These are phyloP conservation scores for Drosophila siamana DNA, from an alignment of 2,888 invertebrate species.

Conservation along the genomic window DNA sequence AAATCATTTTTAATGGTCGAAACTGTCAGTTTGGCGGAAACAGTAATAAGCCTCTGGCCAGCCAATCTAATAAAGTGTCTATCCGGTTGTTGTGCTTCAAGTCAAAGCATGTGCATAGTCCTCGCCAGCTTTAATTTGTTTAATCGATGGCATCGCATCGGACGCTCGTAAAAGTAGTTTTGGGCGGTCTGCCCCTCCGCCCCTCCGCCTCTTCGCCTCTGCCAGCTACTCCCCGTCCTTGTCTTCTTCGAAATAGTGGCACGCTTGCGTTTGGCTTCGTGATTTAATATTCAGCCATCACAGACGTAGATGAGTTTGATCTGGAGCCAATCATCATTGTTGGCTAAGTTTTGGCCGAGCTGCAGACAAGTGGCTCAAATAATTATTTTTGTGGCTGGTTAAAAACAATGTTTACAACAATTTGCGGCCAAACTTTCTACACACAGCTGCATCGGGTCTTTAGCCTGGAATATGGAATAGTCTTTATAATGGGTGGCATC, in stretches of 20 bases:
- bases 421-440: slow-evolving; percentile 61
- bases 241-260: slow-evolving; percentile 18
- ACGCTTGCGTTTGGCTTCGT: slow-evolving; percentile 54
- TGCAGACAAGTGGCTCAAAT: slow-evolving; percentile 29
- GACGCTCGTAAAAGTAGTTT: slow-evolving; percentile 63
- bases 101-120: slow-evolving; percentile 34
- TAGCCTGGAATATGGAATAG: background rate
- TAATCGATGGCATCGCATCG: slow-evolving; percentile 55
- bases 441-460: slow-evolving; percentile 27
- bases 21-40: slow-evolving; percentile 37
- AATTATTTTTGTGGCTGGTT: slow-evolving; percentile 43
- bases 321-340: slow-evolving; percentile 53
- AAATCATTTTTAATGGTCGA: slow-evolving; percentile 20
- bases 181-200: slow-evolving; percentile 36
- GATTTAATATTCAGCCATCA: slow-evolving; percentile 55
- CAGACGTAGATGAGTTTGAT: slow-evolving; percentile 44
- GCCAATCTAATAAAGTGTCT: slow-evolving; percentile 40
- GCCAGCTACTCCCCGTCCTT: background rate
- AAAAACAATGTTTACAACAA: slow-evolving; percentile 54
- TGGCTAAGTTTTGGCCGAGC: slow-evolving; percentile 37
- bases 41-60: slow-evolving; percentile 38
- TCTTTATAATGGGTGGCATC: background rate
- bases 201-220: slow-evolving; percentile 9
- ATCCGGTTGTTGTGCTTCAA: slow-evolving; percentile 49
- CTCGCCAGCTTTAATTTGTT: slow-evolving; percentile 49